A percentile compares a stretch with the other conserved stretches of the same genome.
Evolutionary conservation across 1,140 invertebrate species (phyloP).

Genomic region (Meloidogyne hapla): DNA sequence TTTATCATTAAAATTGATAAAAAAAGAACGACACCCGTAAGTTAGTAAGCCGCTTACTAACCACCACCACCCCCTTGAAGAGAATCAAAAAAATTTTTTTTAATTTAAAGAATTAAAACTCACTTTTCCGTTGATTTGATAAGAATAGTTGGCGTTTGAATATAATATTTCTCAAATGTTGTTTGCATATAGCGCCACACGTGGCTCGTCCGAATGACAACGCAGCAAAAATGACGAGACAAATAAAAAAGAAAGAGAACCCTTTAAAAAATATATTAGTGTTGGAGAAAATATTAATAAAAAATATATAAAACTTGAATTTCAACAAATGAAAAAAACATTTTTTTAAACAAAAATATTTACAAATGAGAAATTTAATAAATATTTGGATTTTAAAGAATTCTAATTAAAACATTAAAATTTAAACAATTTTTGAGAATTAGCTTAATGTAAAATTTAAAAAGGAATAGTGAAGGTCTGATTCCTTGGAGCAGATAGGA

Average conservation of each 20-base stretch:
- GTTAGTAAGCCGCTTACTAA: too few relatives aligned
- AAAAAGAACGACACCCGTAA: too few relatives aligned
- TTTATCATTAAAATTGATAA: too few relatives aligned
- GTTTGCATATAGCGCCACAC: background rate
- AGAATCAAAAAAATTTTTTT: too few relatives aligned
- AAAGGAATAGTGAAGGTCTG: too few relatives aligned
- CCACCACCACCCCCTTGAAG: too few relatives aligned
- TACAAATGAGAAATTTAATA: background rate
- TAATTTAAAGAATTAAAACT: background rate
- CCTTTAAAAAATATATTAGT: background rate
- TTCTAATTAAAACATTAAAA: too few relatives aligned
- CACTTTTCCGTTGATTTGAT: background rate
- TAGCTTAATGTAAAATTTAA: background rate
- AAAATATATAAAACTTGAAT: background rate
- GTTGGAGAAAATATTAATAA: constrained; percentile 10
- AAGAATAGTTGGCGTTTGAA: background rate
- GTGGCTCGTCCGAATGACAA: background rate
- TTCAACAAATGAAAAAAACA: background rate
- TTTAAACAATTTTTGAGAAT: too few relatives aligned
- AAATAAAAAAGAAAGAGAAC: background rate
- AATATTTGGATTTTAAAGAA: constrained; percentile 3
- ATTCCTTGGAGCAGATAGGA: too few relatives aligned
- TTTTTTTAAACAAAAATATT: background rate
- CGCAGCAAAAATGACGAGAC: background rate
- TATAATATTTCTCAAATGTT: background rate